Conservation (phyloP, 1,140 invertebrate genomes). For the Spodoptera frugiperda region DNA sequence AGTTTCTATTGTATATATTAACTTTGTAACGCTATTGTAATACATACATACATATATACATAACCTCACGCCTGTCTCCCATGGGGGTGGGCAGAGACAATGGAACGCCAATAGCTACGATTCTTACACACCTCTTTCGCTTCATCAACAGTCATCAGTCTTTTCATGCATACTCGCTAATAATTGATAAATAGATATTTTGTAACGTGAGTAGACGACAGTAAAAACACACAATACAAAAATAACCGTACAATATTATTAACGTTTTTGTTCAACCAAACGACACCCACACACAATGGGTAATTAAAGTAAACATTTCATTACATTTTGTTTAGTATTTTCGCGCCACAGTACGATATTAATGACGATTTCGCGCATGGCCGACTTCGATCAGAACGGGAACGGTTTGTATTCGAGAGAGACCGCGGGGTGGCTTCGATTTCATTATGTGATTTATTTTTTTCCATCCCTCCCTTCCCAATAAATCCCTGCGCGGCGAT, state of each 20-base stretch:
- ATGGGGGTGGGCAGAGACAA: no score
- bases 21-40: no score
- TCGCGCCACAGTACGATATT: constrained; percentile 62
- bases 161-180: no score
- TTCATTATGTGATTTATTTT: constrained; percentile 81
- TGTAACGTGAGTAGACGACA: no score
- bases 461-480: constrained; percentile 76
- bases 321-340: constrained; percentile 52
- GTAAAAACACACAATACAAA: no score
- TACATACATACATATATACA: no score
- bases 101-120: no score
- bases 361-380: constrained; percentile 76
- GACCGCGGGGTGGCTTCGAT: constrained; percentile 69
- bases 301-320: constrained; percentile 10
- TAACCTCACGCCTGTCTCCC: no score
- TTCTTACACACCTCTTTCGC: no score
- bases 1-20: no score
- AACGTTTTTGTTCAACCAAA: neutral
- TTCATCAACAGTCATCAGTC: no score
- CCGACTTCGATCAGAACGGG: constrained; percentile 61
- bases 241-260: neutral
- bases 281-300: neutral
- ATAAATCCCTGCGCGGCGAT: constrained; percentile 72
- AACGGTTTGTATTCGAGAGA: constrained; percentile 68
- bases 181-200: no score